These are phyloP conservation scores for Sterna hirundo DNA, from an alignment of 2,113 vertebrate species.

Conservation along the genomic window DNA sequence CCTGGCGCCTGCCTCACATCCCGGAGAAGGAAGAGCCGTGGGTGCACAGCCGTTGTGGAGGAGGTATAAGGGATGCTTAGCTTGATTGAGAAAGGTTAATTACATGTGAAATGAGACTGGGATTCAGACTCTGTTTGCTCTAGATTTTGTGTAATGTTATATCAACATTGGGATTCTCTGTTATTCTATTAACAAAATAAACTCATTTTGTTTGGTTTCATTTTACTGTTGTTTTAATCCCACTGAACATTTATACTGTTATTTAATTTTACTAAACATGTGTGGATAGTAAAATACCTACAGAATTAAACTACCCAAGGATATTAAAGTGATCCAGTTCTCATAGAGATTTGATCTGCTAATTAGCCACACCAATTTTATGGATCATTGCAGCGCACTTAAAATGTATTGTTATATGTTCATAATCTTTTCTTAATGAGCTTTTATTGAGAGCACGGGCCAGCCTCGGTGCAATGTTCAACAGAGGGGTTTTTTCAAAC, in stretches of 20 bases:
- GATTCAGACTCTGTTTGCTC: slow-evolving; percentile 81
- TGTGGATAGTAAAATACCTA: slow-evolving; percentile 78
- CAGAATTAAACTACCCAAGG: slow-evolving; percentile 77
- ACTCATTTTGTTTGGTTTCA: slow-evolving; percentile 84
- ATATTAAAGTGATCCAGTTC: slow-evolving; percentile 79
- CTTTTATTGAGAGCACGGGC: slow-evolving; percentile 78
- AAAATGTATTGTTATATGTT: slow-evolving; percentile 80
- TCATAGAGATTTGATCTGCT: slow-evolving; percentile 83
- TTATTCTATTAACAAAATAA: slow-evolving; percentile 84
- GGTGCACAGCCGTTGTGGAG: slow-evolving; percentile 42
- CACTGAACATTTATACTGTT: slow-evolving; percentile 79
- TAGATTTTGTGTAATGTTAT: slow-evolving; percentile 82
- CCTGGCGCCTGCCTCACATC: not conserved
- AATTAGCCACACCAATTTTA: slow-evolving; percentile 85
- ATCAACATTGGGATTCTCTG: slow-evolving; percentile 81
- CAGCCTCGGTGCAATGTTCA: slow-evolving; percentile 26
- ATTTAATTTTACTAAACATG: slow-evolving; percentile 82
- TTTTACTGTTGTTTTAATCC: slow-evolving; percentile 83
- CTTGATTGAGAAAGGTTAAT: slow-evolving; percentile 86
- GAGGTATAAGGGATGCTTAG: slow-evolving; percentile 72
- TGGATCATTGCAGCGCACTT: slow-evolving; percentile 82
- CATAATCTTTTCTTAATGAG: slow-evolving; percentile 84
- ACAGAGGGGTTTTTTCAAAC: not conserved
- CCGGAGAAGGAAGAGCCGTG: not conserved
- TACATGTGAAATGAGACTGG: slow-evolving; percentile 83